Evolutionary conservation across 30 jellyfish, hydroid and myxozoan species (phyloP).

Genomic region (Rhopilema esculentum): DNA sequence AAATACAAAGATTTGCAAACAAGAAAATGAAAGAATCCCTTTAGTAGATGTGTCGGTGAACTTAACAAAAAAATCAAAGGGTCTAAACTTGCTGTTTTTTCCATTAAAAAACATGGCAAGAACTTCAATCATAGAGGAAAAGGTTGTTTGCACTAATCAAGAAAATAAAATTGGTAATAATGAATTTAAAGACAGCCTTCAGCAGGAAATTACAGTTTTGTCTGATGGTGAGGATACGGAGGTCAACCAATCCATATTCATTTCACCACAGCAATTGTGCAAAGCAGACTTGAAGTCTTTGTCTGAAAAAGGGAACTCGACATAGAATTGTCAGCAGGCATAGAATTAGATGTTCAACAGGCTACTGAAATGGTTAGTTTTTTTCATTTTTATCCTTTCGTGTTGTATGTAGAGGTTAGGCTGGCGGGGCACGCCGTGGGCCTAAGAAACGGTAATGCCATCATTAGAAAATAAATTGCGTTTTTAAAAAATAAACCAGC

Average conservation of each 20-base stretch:
- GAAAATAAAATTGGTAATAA: conserved; percentile 10
- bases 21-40: conserved; percentile 6
- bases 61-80: conserved; percentile 12
- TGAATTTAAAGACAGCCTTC: neutral
- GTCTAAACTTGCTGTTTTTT: conserved; percentile 8
- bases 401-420: no score
- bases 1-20: neutral
- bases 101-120: neutral
- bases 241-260: neutral
- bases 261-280: conserved; percentile 7
- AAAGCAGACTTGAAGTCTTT: conserved; percentile 34
- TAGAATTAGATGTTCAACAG: conserved; percentile 2
- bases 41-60: conserved; percentile 14
- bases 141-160: neutral
- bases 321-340: conserved; percentile 2
- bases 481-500: no score
- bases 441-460: no score
- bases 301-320: conserved; percentile 7
- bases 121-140: neutral
- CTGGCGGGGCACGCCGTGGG: no score
- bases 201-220: neutral
- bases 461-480: no score
- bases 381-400: no score
- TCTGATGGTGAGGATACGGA: neutral
- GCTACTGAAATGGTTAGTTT: no score